Base-by-base conservation (phyloP, 2,888 invertebrate species). In the Sceliomorpha sp. region DNA sequence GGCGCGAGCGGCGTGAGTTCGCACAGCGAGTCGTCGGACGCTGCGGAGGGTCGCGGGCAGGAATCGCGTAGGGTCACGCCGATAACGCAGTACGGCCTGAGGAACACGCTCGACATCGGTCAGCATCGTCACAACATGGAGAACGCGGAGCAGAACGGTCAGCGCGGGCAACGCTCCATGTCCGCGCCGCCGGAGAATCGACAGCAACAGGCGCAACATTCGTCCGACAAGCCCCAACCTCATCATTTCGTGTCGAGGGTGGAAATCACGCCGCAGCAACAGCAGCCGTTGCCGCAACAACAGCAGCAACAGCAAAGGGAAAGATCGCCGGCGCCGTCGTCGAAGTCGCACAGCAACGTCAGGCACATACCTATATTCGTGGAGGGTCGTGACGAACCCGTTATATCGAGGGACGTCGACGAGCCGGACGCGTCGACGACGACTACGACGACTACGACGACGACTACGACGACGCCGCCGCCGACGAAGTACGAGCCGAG, bases 311-410 rank as follows among this genome's bases (percentile, higher is more conserved):
- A 66, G 27, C 74, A 75, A 32, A 70, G 66, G 9, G 75, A 76
- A 51, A 72, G 74, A 34, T 77, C 72, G 5, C 76, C 70, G 44
- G 86, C 82, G 47, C 78, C 75, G 56, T 82, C 79, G 26, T 85
- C 73, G 29, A 55, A 70, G 5, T 74, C 78, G 45, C 74, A 72
- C 17, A 89, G 91, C 34, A 92, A 92, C 77, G 93, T 95, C 40
- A 91, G 96, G 68, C 94, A 95, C 80, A 96, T 96, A 88, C 96
- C 96, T 13, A 96, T 96, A 71, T 94, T 94, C 82, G 94, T 96
- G 0, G 96, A 97, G 88, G 96, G 96, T 4, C 90, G 96, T 48
- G 94, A 95, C 77, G 93, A 94, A 80, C 95, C 95, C 0, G 92
- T 95, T 9, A 90, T 94, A 55, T 93, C 94, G 68, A 92, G 91